Percentiles rank a stretch among this genome's conserved stretches.
phyloP scores from a whole-genome alignment of 2,113 vertebrate genomes.

The Pteropus alecto region DNA sequence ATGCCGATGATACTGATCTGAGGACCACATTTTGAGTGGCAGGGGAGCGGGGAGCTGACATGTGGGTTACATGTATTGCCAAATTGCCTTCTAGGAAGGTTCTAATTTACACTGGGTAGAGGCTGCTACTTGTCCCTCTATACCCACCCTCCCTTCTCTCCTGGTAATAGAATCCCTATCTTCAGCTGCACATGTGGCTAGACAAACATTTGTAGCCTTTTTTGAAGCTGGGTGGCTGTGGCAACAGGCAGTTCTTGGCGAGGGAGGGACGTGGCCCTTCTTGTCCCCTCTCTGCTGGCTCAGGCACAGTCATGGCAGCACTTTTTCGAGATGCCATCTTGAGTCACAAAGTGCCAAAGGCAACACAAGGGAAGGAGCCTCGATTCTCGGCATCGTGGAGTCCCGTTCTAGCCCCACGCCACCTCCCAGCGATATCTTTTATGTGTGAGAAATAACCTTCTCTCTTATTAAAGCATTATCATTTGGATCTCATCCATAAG shows the following conservation, averaged over 20 bases:
- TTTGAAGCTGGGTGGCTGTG: neutral
- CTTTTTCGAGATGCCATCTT: neutral
- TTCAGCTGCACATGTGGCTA: neutral
- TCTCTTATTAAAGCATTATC: neutral
- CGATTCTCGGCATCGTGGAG: neutral
- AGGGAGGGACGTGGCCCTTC: neutral
- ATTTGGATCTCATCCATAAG: neutral
- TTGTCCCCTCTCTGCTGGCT: neutral
- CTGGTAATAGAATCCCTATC: neutral
- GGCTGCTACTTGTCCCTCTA: neutral
- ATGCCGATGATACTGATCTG: too few species aligned
- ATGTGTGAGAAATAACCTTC: neutral
- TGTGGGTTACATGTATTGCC: neutral
- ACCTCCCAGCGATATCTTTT: neutral
- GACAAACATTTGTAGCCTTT: neutral
- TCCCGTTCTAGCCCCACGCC: neutral
- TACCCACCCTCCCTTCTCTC: neutral
- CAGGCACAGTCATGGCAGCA: too few species aligned
- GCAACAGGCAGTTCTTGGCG: neutral
- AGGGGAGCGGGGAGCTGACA: neutral
- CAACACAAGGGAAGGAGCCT: neutral
- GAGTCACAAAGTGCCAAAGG: neutral
- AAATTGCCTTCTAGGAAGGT: neutral
- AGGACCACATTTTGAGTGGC: neutral
- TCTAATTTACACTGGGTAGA: neutral